Percentiles rank a stretch among this genome's conserved stretches.
These are phyloP conservation scores for Ctenopoma kingsleyae DNA, from an alignment of 2,797 vertebrate genomes.

Conservation along the genomic window DNA sequence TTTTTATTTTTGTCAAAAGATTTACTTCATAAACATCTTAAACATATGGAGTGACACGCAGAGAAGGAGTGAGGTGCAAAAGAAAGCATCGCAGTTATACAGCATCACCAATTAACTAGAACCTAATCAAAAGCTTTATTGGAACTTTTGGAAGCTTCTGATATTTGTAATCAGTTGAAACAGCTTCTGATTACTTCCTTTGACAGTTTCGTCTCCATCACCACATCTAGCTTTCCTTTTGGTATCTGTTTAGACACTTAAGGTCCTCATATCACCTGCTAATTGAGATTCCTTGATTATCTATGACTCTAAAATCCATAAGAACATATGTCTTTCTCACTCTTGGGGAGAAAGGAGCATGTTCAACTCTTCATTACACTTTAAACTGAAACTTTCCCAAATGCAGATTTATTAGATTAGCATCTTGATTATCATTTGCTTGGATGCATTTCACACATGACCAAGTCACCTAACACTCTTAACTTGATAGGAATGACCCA, in stretches of 20 bases:
- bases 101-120: slow-evolving; percentile 22
- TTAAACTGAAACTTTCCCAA: slow-evolving; percentile 37
- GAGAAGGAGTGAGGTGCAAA: background rate
- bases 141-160: slow-evolving; percentile 17
- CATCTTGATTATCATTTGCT: slow-evolving; percentile 63
- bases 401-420: slow-evolving; percentile 57
- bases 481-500: slow-evolving; percentile 57
- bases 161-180: slow-evolving; percentile 16
- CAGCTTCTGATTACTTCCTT: background rate
- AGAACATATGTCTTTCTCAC: background rate
- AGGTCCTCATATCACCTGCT: slow-evolving; percentile 4
- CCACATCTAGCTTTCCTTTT: background rate
- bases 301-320: background rate
- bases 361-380: slow-evolving; percentile 17
- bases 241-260: background rate
- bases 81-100: background rate
- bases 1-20: slow-evolving; percentile 20
- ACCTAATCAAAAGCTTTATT: slow-evolving; percentile 35
- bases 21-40: slow-evolving; percentile 37
- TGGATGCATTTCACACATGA: slow-evolving; percentile 63
- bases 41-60: background rate
- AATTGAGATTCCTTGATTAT: slow-evolving; percentile 5
- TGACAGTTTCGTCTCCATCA: slow-evolving; percentile 2
- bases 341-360: background rate
- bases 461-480: slow-evolving; percentile 57